Conservation (phyloP, 2,113 vertebrate genomes). For the Harpagus bidentatus region DNA sequence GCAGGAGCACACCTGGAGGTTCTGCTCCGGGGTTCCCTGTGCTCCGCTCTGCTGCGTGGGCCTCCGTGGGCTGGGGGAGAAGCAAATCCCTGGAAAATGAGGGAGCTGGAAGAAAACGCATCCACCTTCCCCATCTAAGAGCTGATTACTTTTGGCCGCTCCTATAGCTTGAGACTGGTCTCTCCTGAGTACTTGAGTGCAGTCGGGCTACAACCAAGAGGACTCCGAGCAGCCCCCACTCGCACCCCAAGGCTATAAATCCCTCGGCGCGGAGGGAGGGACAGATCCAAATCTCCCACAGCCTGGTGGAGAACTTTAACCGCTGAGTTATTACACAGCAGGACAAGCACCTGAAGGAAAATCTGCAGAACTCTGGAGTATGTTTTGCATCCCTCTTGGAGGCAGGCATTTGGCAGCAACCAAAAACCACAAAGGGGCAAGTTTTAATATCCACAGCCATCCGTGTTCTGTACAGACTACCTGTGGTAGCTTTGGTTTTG, state of each 20-base stretch:
- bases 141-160: background rate
- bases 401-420: background rate
- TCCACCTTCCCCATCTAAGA: background rate
- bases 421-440: background rate
- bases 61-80: background rate
- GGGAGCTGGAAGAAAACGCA: background rate
- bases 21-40: background rate
- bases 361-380: background rate
- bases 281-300: background rate
- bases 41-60: background rate
- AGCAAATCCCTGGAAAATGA: background rate
- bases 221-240: background rate
- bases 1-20: background rate
- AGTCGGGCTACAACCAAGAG: background rate
- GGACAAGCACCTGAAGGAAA: background rate
- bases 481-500: background rate
- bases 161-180: background rate
- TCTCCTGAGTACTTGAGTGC: background rate
- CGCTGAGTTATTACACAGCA: background rate
- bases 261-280: background rate
- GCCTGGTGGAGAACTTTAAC: background rate
- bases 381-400: background rate
- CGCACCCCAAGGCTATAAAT: background rate
- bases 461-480: background rate
- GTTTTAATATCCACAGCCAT: background rate